Percentiles rank a stretch among this genome's conserved stretches.
Conservation (phyloP, 2,797 vertebrate genomes). For the Crenichthys baileyi region DNA sequence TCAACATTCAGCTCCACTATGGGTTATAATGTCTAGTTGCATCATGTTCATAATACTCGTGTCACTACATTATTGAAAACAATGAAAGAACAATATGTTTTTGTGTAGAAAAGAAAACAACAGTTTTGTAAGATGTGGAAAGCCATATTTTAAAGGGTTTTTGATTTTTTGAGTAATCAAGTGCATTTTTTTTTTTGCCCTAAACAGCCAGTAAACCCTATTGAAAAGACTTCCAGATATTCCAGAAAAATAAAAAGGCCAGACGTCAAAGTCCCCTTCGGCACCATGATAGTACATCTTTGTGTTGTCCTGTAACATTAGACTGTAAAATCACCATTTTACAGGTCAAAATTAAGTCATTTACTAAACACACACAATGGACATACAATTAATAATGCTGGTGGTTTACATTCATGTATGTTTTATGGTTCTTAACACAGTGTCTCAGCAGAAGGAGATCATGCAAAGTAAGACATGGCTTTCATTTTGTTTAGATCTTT, state of each 20-base stretch:
- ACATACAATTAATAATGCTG: conserved; percentile 61
- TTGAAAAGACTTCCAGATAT: conserved; percentile 28
- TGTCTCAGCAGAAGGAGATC: conserved; percentile 35
- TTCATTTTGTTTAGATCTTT: conserved; percentile 15
- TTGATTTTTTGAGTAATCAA: conserved; percentile 37
- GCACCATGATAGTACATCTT: conserved; percentile 21
- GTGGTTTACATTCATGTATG: conserved; percentile 68
- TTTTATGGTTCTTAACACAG: conserved; percentile 44
- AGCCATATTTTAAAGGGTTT: conserved; percentile 47
- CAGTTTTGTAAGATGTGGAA: conserved; percentile 46
- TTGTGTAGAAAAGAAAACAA: too few species aligned
- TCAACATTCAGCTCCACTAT: conserved; percentile 71
- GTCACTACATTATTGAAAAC: conserved; percentile 56
- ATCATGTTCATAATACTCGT: conserved; percentile 73
- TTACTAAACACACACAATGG: conserved; percentile 45
- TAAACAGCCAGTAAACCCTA: conserved; percentile 55
- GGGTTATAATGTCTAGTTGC: conserved; percentile 64
- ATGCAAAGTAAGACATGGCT: conserved; percentile 48
- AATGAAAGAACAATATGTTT: conserved; percentile 18
- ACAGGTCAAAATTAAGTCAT: conserved; percentile 41
- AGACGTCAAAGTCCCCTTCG: conserved; percentile 26
- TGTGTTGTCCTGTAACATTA: conserved; percentile 21
- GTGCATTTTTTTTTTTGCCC: conserved; percentile 65
- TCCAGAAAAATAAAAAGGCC: conserved; percentile 11
- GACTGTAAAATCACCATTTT: conserved; percentile 35